phyloP scores from a whole-genome alignment of 2,888 invertebrate genomes.

The Drosophila dives region DNA sequence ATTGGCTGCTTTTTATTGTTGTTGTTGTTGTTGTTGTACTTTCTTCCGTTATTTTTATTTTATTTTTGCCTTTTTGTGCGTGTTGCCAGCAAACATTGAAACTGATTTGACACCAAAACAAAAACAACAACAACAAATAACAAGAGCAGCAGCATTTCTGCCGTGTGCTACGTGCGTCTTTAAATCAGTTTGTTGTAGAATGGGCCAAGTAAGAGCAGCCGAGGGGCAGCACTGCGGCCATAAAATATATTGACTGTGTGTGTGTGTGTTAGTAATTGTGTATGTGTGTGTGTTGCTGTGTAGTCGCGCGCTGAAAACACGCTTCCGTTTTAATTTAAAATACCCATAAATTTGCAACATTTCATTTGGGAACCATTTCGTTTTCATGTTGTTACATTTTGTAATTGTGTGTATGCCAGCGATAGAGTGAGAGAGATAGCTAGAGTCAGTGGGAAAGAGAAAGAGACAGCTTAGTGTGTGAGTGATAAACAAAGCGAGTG shows the following conservation, averaged over 20 bases:
- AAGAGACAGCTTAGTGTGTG: not conserved
- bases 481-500: conserved; percentile 21
- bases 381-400: conserved; percentile 75
- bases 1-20: conserved; percentile 57
- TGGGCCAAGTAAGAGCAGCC: conserved; percentile 7
- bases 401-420: conserved; percentile 68
- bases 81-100: conserved; percentile 72
- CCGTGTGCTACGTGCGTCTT: conserved; percentile 76
- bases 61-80: conserved; percentile 38
- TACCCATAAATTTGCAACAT: conserved; percentile 84
- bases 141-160: conserved; percentile 27
- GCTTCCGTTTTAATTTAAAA: conserved; percentile 85
- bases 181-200: conserved; percentile 13
- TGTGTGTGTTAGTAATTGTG: conserved; percentile 21
- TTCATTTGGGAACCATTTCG: conserved; percentile 84
- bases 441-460: conserved; percentile 23
- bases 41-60: conserved; percentile 9
- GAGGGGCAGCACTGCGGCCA: conserved; percentile 57
- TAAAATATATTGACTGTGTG: conserved; percentile 76
- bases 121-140: conserved; percentile 23
- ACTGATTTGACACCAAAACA: conserved; percentile 76
- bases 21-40: conserved; percentile 28
- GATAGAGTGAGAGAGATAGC: conserved; percentile 3
- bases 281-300: conserved; percentile 26
- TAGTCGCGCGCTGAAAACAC: conserved; percentile 79